Evolutionary conservation across 2,797 vertebrate species (phyloP), one percentile per base, ranked within the genome.

Genomic region (Menidia menidia): DNA sequence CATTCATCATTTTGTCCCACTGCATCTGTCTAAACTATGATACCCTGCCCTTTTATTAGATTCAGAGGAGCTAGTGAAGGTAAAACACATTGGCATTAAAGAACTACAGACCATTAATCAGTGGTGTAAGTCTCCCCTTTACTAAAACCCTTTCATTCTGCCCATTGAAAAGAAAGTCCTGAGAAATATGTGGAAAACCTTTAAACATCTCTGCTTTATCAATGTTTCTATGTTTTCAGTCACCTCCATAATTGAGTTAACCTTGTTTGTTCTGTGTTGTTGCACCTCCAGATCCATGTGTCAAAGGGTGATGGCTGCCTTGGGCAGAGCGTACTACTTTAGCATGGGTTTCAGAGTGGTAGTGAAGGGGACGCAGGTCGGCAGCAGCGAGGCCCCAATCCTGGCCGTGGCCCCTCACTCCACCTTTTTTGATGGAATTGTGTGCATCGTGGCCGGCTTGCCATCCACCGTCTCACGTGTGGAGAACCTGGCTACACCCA

Each of bases 331-430:
- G 0, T 89, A 96, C 63, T 98, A 93, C 91, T 95, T 97, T 43
- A 66, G 89, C 33, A 94, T 99, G 96, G 98, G 98, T 45, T 98
- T 99, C 88, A 83, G 77, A n/a, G 94, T 99, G 51, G 92, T 93
- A 32, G 93, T 98, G 16, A 97, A 96, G 72, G 98, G 98, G 8
- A 92, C 91, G 80, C 85, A 91, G 25, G 97, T 93, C 0, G 87
- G 80, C 69, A 92, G 91, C 0, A 16, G 7, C 2, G 95, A 98
- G 68, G 98, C 98, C 0, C 96, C 98, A 0, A 94, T 99, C 79
- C 91, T 99, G 63, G 96, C 93, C 0, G 97, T 93, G 64, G 98
- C 97, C 6, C 98, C 98, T 50, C 98, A 99, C 85, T 99, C 98
- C 32, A 95, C 95, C 1, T 98, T 97, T 88, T 99, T 97, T 14